Base-by-base conservation (phyloP, 1,140 invertebrate genomes). In the Colletes gigas region DNA sequence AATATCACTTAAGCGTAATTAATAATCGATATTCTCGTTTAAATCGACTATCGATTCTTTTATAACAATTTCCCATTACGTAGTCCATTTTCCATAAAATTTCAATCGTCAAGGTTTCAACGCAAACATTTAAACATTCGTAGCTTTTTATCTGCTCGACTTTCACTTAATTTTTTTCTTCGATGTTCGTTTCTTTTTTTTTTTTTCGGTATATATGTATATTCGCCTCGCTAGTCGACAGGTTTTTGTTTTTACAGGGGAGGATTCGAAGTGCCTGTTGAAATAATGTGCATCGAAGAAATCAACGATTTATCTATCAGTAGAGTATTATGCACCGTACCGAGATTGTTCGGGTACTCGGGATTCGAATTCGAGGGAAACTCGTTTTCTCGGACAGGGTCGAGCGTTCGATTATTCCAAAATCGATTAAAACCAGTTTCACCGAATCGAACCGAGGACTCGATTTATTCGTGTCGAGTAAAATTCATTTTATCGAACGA, bases 131-230 rank as follows among this genome's bases (percentile, higher is more conserved):
- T 21, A 19, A 71, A 59, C 6, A 65, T 17, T 47, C 41, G 15
- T n/a, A n/a, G 17, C 10, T 44, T 47, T 4, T 17, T 30, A n/a
- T 12, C 17, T 47, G 71, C 50, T 75, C 63, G 41, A 47, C 39
- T 55, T 57, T 55, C n/a, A 21, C 9, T 67, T 57, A 50, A n/a
- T n/a, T n/a, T 47, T 47, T 15, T 47, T 30, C 2, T 69, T 69
- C 54, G 65, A 68, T 69, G 52, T 76, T 62, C 30, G 8, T 21
- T 76, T n/a, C n/a, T n/a, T n/a, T n/a, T n/a, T n/a, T n/a, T n/a
- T n/a, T n/a, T n/a, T n/a, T 68, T 8, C 7, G 30, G 8, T 70
- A 65, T 47, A 15, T 41, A 15, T 21, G 21, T 39, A n/a, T 19
- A 14, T 12, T 57, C 41, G 15, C 39, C 9, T 44, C 65, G 12